Evolutionary conservation across 2,113 vertebrate species (phyloP), one percentile per base, ranked within the genome.

Genomic region (Stigmatopora argus): DNA sequence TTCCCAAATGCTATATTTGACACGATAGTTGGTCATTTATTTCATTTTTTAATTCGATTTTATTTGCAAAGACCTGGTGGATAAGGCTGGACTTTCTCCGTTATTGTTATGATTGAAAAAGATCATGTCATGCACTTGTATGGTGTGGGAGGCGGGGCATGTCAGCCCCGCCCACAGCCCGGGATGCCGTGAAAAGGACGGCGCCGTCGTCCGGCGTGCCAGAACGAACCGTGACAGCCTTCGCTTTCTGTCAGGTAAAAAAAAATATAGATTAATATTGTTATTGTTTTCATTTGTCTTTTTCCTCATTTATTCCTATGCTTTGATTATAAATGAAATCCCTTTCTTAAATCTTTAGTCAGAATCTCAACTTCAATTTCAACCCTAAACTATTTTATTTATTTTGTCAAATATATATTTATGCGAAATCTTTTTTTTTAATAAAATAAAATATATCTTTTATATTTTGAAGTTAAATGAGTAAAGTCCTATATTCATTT

Each of bases 91-190:
- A 9, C 1, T 21, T 41, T 45, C 12, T 34, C 19, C 6, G 11
- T 23, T 5, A 21, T 26, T 62, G 7, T 21, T 11, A 2, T 8
- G 19, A 44, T 8, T 46, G 17, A n/a, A 59, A 19, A 35, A 49
- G 65, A 78, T 65, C 34, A 77, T 31, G 44, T 58, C 64, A 52
- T 9, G 19, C 3, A 23, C 61, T 72, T 74, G 77, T 77, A 0
- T 85, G 75, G 82, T 72, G 8, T 79, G 64, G 77, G 65, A 71
- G 72, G 21, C 5, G 6, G 78, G 81, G 85, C 26, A 73, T 72
- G 3, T 19, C 78, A 31, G 80, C 86, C 46, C 88, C 88, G 75
- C 89, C 89, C 77, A 67, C 35, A 63, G 83, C 85, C 88, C 70
- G 66, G 83, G 83, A 87, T 69, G 88, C 79, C 82, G 86, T 76